Evolutionary conservation across 2,888 invertebrate genomes (phyloP).

Genomic region (Agrotis puta): DNA sequence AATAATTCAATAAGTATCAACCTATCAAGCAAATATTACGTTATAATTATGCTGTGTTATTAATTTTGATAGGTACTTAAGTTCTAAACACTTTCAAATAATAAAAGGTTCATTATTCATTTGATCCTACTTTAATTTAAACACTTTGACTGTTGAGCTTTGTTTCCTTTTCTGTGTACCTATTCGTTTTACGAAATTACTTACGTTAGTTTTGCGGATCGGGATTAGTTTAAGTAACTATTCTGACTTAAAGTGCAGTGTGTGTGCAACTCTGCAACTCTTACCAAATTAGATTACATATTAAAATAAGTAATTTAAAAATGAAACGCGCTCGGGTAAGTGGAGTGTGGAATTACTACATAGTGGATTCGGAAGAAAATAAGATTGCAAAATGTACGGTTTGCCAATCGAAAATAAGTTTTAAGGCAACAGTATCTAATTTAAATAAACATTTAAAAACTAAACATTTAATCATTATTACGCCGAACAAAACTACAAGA

Average conservation of each 20-base stretch:
- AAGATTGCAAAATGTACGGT: slow-evolving; percentile 5
- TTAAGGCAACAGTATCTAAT: neutral
- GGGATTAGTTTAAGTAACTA: neutral
- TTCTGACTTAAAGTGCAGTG: neutral
- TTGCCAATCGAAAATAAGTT: slow-evolving; percentile 9
- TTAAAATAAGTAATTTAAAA: slow-evolving; percentile 5
- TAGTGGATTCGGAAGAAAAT: slow-evolving; percentile 5
- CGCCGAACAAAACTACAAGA: slow-evolving; percentile 3
- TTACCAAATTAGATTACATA: neutral
- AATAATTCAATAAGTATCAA: neutral
- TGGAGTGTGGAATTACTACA: slow-evolving; percentile 3
- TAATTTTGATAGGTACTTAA: neutral
- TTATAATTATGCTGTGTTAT: neutral
- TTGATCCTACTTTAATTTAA: slow-evolving; percentile 3
- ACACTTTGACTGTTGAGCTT: slow-evolving; percentile 2
- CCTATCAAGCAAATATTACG: neutral
- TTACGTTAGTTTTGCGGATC: slow-evolving; percentile 5
- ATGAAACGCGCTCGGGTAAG: slow-evolving; percentile 7
- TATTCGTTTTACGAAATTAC: slow-evolving; percentile 3
- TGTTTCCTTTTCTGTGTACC: slow-evolving; percentile 3
- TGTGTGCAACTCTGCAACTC: neutral
- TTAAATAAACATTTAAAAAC: slow-evolving; percentile 12
- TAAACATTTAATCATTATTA: slow-evolving; percentile 1
- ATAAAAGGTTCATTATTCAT: slow-evolving; percentile 2
- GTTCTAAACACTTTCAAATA: slow-evolving; percentile 5